These are phyloP conservation scores for Drosophila subpulchrella DNA, from an alignment of 1,140 invertebrate genomes.

Conservation along the genomic window DNA sequence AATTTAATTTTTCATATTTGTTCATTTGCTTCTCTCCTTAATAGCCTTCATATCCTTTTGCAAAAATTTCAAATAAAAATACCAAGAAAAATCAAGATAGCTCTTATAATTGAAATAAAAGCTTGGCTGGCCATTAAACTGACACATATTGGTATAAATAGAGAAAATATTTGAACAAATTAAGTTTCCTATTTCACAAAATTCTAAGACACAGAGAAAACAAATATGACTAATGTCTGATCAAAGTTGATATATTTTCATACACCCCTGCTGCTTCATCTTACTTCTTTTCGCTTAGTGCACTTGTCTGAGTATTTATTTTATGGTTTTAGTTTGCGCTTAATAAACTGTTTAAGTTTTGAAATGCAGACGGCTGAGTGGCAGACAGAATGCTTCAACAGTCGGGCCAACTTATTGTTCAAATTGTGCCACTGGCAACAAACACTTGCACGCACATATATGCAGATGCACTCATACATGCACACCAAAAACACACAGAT, in stretches of 20 bases:
- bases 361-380: slow-evolving; percentile 46
- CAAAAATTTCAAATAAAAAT: background rate
- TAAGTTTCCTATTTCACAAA: no score
- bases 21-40: no score
- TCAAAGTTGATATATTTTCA: no score
- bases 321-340: slow-evolving; percentile 30
- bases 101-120: slow-evolving; percentile 16
- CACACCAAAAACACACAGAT: background rate
- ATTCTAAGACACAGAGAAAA: no score
- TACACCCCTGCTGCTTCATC: no score
- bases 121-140: slow-evolving; percentile 21
- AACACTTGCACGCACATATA: slow-evolving; percentile 14
- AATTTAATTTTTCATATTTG: no score
- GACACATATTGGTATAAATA: background rate
- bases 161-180: background rate
- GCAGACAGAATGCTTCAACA: slow-evolving; percentile 43
- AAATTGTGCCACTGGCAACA: slow-evolving; percentile 52
- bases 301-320: background rate
- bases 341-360: slow-evolving; percentile 66
- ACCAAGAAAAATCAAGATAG: background rate
- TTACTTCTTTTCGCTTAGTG: background rate
- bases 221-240: no score
- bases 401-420: slow-evolving; percentile 49
- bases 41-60: background rate
- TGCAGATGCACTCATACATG: slow-evolving; percentile 1